phyloP scores from a whole-genome alignment of 2,797 vertebrate species.

The Crenichthys baileyi region DNA sequence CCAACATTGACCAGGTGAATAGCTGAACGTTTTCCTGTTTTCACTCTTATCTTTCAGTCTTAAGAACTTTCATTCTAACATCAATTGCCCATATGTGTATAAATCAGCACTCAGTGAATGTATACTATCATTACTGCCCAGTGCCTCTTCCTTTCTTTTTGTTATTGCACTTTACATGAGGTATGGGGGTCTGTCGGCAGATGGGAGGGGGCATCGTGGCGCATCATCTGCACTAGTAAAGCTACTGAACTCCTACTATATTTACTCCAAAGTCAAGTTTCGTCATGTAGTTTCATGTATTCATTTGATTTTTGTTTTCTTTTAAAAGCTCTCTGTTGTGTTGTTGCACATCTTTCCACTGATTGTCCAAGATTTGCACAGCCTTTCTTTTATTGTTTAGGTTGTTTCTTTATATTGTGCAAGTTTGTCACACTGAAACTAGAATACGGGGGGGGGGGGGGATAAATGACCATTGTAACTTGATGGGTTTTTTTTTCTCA shows the following conservation, averaged over 20 bases:
- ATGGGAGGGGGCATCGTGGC: background rate
- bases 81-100: slow-evolving; percentile 22
- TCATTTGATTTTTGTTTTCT: slow-evolving; percentile 18
- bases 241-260: slow-evolving; percentile 14
- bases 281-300: background rate
- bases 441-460: background rate
- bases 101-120: slow-evolving; percentile 53
- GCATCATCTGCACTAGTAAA: slow-evolving; percentile 3
- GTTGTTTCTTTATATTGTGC: background rate
- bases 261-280: background rate
- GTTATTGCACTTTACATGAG: slow-evolving; percentile 2
- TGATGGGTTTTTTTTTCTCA: background rate
- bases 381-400: background rate
- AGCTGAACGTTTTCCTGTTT: background rate
- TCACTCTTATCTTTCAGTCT: slow-evolving; percentile 6
- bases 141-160: slow-evolving; percentile 44
- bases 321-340: background rate
- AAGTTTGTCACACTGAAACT: background rate
- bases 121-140: slow-evolving; percentile 38
- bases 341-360: background rate
- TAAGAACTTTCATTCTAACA: slow-evolving; percentile 52
- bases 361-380: background rate
- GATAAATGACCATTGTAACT: background rate
- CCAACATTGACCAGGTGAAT: background rate
- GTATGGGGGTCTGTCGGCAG: background rate